phyloP scores from a whole-genome alignment of 2,797 vertebrate species.

The Mormyrus hasselquistii region DNA sequence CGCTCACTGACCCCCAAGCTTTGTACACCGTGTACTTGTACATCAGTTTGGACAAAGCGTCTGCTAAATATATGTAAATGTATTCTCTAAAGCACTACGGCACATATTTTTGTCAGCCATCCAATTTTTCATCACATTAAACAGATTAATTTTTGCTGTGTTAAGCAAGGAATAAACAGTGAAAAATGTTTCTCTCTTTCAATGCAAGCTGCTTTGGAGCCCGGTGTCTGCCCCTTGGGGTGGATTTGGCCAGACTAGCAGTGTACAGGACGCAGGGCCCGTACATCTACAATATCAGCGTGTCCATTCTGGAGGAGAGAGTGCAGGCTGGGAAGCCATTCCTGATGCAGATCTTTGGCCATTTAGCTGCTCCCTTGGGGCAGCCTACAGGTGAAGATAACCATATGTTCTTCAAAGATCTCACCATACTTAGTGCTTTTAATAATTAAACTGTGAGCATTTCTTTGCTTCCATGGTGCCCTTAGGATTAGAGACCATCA shows the following conservation, averaged over 20 bases:
- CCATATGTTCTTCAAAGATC: not conserved
- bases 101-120: not conserved
- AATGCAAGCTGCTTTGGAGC: conserved; percentile 30
- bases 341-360: conserved; percentile 44
- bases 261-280: conserved; percentile 46
- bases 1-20: not conserved
- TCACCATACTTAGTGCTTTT: conserved; percentile 1
- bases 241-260: conserved; percentile 24
- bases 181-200: not conserved
- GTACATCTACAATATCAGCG: conserved; percentile 42
- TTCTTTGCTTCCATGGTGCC: not conserved
- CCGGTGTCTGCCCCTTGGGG: conserved; percentile 37
- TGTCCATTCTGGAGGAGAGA: conserved; percentile 35
- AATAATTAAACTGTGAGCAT: not conserved
- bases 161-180: not conserved
- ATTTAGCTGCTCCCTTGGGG: conserved; percentile 35
- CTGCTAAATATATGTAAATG: not conserved
- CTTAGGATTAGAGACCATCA: conserved; percentile 35
- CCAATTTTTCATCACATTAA: not conserved
- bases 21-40: not conserved
- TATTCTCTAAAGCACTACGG: not conserved
- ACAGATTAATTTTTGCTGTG: not conserved
- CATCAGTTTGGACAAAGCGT: not conserved
- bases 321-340: conserved; percentile 39
- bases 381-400: conserved; percentile 48